Base-by-base conservation (phyloP, 2,797 vertebrate genomes). In the Sardinella longiceps region DNA sequence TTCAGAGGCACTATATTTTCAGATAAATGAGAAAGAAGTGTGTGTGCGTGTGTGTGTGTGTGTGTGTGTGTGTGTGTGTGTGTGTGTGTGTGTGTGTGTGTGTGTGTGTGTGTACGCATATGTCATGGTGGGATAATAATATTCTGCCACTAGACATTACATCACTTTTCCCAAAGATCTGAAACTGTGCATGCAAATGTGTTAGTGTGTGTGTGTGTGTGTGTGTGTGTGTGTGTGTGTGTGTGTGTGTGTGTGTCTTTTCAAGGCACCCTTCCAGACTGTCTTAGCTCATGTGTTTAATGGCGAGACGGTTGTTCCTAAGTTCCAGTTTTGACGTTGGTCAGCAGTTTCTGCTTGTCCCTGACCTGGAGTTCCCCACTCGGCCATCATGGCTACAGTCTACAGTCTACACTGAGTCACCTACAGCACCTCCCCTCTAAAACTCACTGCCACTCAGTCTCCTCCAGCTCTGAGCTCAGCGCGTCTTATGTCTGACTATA, bases 121-220 rank as follows among this genome's bases (percentile, higher is more conserved):
- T 80, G 39, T 56, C 0, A 48, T 81, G 46, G 82, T 82, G 1
- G 66, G 25, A 74, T 58, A 53, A 48, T 23, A 30, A 28, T 77
- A 86, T 51, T 60, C 58, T 43, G 83, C 86, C 85, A 84, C 85
- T 85, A 87, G 89, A 89, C 88, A 83, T 88, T 86, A 88, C 87
- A 84, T 90, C 88, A 88, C 80, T 81, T 58, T 45, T 87, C 89
- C 84, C 88, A 86, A 80, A 74, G 85, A 85, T 86, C 84, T 85
- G 84, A 83, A 82, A 85, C 82, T 77, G 77, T 60, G 43, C 23
- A 33, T 84, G 74, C 14, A 37, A 5, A 6, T 74, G 37, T 86
- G 43, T 83, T 37, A 60, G 56, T 48, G 70, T 53, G 48, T 84
- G 83, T 80, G 45, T 53, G 63, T 53, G 63, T 77, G 82, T 81